Evolutionary conservation across 2,888 invertebrate genomes (phyloP).

Genomic region (Drosophila buzzatii): DNA sequence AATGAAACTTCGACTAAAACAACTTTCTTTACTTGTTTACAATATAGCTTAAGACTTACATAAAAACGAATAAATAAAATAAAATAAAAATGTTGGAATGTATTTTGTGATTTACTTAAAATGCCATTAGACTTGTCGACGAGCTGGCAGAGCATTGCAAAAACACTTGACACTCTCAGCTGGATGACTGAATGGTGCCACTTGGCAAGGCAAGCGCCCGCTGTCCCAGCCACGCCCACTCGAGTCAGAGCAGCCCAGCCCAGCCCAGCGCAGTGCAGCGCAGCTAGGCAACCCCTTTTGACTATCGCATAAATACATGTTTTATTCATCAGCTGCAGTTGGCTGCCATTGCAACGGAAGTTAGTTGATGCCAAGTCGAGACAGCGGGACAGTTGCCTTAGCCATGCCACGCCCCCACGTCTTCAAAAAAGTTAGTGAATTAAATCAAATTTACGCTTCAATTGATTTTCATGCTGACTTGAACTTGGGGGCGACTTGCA

Average conservation of each 20-base stretch:
- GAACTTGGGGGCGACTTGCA: constrained; percentile 28
- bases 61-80: not conserved
- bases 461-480: constrained; percentile 67
- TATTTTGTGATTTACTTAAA: constrained; percentile 63
- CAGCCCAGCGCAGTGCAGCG: too few species aligned
- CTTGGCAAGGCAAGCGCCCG: constrained; percentile 20
- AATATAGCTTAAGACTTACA: constrained; percentile 1
- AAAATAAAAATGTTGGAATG: constrained; percentile 17
- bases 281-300: constrained; percentile 16
- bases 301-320: constrained; percentile 70
- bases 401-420: constrained; percentile 30
- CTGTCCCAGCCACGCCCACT: not conserved
- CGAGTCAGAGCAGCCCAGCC: not conserved
- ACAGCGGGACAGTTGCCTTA: constrained; percentile 18
- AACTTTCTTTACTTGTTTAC: not conserved
- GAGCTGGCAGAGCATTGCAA: constrained; percentile 42
- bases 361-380: constrained; percentile 66
- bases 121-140: constrained; percentile 66
- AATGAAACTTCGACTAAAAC: not conserved
- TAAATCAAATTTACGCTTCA: constrained; percentile 74
- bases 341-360: constrained; percentile 63
- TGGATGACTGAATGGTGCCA: constrained; percentile 57
- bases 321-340: constrained; percentile 73
- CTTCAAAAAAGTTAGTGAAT: constrained; percentile 61
- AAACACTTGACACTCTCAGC: constrained; percentile 62